These are phyloP conservation scores for Chrosomus eos DNA, from an alignment of 2,797 vertebrate genomes.

Conservation along the genomic window DNA sequence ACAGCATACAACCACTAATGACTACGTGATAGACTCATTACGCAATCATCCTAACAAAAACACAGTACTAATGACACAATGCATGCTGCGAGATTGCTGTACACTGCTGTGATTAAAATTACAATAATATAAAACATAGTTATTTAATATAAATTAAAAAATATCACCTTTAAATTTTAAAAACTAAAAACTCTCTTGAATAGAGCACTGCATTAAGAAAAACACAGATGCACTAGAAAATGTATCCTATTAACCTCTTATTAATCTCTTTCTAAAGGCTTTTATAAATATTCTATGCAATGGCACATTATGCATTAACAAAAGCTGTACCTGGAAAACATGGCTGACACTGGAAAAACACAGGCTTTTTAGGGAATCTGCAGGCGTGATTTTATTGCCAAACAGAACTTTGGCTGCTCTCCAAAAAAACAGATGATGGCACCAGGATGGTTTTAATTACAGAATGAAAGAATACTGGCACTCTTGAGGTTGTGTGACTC, in stretches of 20 bases:
- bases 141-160: background rate
- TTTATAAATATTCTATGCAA: background rate
- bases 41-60: conserved; percentile 1
- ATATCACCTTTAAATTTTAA: background rate
- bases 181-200: background rate
- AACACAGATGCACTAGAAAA: background rate
- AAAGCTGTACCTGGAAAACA: conserved; percentile 7
- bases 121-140: background rate
- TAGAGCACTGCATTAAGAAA: background rate
- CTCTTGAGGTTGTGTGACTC: background rate
- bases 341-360: conserved; percentile 1
- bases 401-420: conserved; percentile 11
- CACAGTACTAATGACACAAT: background rate
- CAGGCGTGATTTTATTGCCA: conserved; percentile 10
- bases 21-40: background rate
- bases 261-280: background rate
- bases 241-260: background rate
- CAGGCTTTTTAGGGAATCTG: conserved; percentile 11
- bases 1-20: conserved; percentile 14
- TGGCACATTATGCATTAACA: background rate
- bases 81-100: background rate
- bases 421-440: conserved; percentile 8
- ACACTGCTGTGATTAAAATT: background rate
- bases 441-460: conserved; percentile 22
- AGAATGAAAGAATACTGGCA: conserved; percentile 10